Evolutionary conservation across 2,888 invertebrate species (phyloP), one percentile per base, ranked within the genome.

Genomic region (Patella caerulea): DNA sequence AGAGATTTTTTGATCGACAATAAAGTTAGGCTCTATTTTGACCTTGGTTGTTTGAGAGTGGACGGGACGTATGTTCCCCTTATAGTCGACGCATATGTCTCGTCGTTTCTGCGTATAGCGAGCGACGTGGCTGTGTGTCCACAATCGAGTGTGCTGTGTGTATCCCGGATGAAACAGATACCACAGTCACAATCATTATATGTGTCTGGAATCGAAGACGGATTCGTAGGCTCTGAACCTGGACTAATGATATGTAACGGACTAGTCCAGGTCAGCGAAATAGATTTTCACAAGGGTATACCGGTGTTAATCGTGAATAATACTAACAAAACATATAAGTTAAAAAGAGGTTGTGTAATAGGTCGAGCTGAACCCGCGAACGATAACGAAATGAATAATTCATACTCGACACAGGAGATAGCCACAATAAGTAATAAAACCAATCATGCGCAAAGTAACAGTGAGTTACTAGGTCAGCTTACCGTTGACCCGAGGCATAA

Each of bases 261-360:
- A 24, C 15, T 65, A 11, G 15, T 65, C 24, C 19, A 19, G 19
- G 65, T 11, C 11, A 65, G 11, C 9, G 11, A 65, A 3, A 15
- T 65, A 19, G 65, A 65, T 24, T 24, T 24, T n/a, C 19, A 65
- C 24, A 17, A 65, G 19, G 65, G 65, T 12, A 24, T 65, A 24
- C 65, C 65, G 19, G 24, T 65, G 11, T 19, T 24, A 19, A 24
- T 65, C 19, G 65, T 65, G 0, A 65, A 65, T 1, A 65, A 24
- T 24, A 65, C 65, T 24, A 65, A 65, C 15, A n/a, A 73, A 55
- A 73, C 56, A 14, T 53, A 54, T 5, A 73, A 17, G 9, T 11
- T 73, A 3, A 73, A 19, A 15, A 73, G 73, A 29, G 73, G 73
- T 53, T 73, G 73, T 14, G 52, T 54, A 24, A 55, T 73, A n/a